Evolutionary conservation across 30 jellyfish, hydroid and myxozoan genomes (phyloP), one percentile per base, ranked within the genome.

Genomic region (Morbakka virulenta): DNA sequence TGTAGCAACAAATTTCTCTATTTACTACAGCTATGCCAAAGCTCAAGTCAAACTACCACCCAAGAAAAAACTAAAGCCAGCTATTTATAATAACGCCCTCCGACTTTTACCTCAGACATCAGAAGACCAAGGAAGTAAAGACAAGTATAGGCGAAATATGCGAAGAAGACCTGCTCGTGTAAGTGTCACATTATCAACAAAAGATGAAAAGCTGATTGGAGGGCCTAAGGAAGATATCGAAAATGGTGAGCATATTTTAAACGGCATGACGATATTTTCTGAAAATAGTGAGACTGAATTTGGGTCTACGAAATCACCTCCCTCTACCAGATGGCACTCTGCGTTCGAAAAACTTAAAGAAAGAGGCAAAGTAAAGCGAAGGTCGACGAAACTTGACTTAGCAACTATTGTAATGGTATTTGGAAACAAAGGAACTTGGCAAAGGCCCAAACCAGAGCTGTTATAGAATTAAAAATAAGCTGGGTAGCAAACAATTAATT

Each of bases 41-140:
- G 96, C 96, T 2, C 51, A 92, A 57, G 75, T 87, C n/a, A 78
- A 84, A n/a, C 78, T 87, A 31, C 96, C 96, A 20, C 96, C 96
- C 17, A 87, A 87, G 79, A 87, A 73, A 85, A 80, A 87, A 63
- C 86, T 87, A 67, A 80, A 80, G 67, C 83, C 87, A 14, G 96
- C 94, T 0, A 71, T 78, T 50, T 76, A 80, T 47, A 84, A 87
- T 41, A 87, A 80, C 32, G 87, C 94, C 30, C 86, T 80, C 12
- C 64, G 63, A 11, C 72, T 83, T 27, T 84, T 63, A 32, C 34
- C 79, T 2, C 64, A 53, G 14, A 41, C 87, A 4, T n/a, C n/a
- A n/a, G 95, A 65, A 24, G 86, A 68, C 32, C 94, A 84, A 23
- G 72, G 57, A 24, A 91, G 69, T 28, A 87, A 72, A 64, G 66